Conservation (phyloP, 23 tunicate species). For the Oikopleura albicans region DNA sequence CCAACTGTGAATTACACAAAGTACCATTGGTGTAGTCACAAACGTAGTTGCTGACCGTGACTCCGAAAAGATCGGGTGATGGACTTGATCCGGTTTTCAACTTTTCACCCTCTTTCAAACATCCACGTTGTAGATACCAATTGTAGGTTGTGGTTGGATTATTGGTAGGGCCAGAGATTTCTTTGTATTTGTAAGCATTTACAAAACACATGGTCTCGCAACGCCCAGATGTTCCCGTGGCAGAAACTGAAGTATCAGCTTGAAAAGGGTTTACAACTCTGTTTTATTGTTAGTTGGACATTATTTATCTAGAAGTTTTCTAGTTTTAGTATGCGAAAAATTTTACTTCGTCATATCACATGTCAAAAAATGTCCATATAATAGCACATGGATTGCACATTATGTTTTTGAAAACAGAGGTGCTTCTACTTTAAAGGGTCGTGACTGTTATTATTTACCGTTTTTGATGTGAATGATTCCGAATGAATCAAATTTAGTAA, state of each 20-base stretch:
- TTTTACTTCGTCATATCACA: no score
- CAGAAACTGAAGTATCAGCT: neutral
- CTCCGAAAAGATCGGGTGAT: neutral
- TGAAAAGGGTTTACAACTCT: no score
- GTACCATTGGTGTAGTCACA: slow-evolving; percentile 11
- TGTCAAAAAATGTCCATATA: no score
- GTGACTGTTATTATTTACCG: no score
- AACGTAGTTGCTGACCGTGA: neutral
- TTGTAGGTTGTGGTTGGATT: neutral
- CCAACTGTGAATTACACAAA: neutral
- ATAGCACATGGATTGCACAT: no score
- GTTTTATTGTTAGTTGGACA: no score
- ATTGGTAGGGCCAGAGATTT: neutral
- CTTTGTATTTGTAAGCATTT: slow-evolving; percentile 11
- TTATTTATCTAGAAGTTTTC: no score
- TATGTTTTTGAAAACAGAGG: no score
- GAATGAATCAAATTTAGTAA: no score
- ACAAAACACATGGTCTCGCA: neutral
- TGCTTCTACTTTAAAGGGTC: no score
- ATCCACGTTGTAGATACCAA: neutral
- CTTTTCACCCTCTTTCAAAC: neutral
- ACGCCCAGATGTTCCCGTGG: neutral
- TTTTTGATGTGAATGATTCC: no score
- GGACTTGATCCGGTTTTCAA: neutral
- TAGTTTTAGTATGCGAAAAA: no score